Base-by-base conservation (phyloP, 2,797 vertebrate species). In the Acrossocheilus wenchowensis region DNA sequence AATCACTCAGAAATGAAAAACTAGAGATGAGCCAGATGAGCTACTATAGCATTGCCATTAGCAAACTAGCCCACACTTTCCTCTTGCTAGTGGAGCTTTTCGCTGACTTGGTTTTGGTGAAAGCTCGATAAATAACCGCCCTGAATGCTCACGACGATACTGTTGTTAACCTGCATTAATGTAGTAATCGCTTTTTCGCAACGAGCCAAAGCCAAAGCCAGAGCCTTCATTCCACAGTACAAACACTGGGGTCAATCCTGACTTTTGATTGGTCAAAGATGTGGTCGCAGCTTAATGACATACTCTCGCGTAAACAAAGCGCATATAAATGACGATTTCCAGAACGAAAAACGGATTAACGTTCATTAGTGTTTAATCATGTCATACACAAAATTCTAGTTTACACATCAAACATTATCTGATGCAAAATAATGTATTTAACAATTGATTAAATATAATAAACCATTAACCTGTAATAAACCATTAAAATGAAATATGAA, bases 251-350 rank as follows among this genome's bases (percentile, higher is more conserved):
- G 26, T 41, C 39, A 30, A 48, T 73, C 39, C 85, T 84, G 82
- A 87, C 88, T 87, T 88, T 50, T 87, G 87, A 90, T 90, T 89
- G 90, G 90, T 50, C 75, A 26, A 34, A 69, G 23, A 54, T 82
- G 15, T 43, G 15, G 90, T 87, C 90, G 90, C 90, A 11, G 82
- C 0, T 26, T 19, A 36, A 83, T 89, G 87, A 90, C 88, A 60
- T 64, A 1, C 23, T 10, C 5, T 34, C 23, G 52, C 74, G 68
- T 86, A 82, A 78, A 79, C 77, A 86, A 36, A 85, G 85, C 81
- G 84, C 78, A 30, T 30, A n/a, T n/a, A 48, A 86, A 86, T 86
- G 66, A 86, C 78, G 84, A 17, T 57, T 71, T 54, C 57, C 12
- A 21, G 6, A n/a, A 21, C 4, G 10, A 57, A 2, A 57, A 36